Conservation (phyloP, 2,888 invertebrate species). For the Barypeithes pellucidus region DNA sequence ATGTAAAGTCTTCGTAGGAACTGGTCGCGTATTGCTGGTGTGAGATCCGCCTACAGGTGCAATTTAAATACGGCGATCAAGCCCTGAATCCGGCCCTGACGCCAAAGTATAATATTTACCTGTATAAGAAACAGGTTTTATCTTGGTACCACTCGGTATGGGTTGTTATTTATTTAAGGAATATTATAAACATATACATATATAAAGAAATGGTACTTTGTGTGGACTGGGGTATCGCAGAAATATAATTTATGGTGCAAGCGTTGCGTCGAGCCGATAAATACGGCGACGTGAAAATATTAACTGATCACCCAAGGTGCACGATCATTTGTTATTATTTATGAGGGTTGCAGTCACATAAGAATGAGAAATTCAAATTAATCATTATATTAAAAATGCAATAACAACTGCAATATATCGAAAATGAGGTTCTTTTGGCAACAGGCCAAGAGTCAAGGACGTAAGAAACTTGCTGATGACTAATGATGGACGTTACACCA, state of each 20-base stretch:
- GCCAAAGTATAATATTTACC: slow-evolving; percentile 25
- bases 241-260: slow-evolving; percentile 45
- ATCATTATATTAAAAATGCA: slow-evolving; percentile 6
- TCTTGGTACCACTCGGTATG: slow-evolving; percentile 40
- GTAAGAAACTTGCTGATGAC: no score
- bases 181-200: slow-evolving; percentile 49
- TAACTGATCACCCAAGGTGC: slow-evolving; percentile 48
- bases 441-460: no score
- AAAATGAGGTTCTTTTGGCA: no score
- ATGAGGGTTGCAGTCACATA: slow-evolving; percentile 39
- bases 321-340: slow-evolving; percentile 49
- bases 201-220: slow-evolving; percentile 47
- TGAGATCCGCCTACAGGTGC: no score
- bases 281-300: slow-evolving; percentile 49
- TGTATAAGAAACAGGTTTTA: slow-evolving; percentile 38
- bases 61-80: neutral
- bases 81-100: slow-evolving; percentile 12
- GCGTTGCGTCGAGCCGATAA: slow-evolving; percentile 47
- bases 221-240: slow-evolving; percentile 37
- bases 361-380: slow-evolving; percentile 42
- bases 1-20: no score
- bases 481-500: no score
- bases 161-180: slow-evolving; percentile 47
- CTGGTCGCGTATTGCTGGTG: no score
- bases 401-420: neutral